phyloP scores from a whole-genome alignment of 2,888 invertebrate genomes.

The Drosophila prostipennis region DNA sequence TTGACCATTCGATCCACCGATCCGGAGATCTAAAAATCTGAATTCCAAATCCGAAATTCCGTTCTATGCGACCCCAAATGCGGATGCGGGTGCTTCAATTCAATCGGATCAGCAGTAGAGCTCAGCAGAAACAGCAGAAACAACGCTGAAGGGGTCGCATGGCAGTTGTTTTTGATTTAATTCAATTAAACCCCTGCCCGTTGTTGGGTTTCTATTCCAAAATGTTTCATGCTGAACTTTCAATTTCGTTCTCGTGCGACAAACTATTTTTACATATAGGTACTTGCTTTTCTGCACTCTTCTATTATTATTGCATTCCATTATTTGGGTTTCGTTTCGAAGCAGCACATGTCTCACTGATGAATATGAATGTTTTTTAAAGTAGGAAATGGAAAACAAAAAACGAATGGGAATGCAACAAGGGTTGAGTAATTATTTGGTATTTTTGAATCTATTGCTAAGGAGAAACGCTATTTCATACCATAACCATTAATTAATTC shows the following conservation, averaged over 20 bases:
- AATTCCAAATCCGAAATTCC: slow-evolving; percentile 3
- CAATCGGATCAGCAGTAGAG: slow-evolving; percentile 18
- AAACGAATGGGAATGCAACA: slow-evolving; percentile 11
- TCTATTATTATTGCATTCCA: slow-evolving; percentile 39
- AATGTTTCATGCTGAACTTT: slow-evolving; percentile 64
- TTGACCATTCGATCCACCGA: slow-evolving; percentile 32
- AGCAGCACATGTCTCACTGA: slow-evolving; percentile 56
- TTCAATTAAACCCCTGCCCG: slow-evolving; percentile 74
- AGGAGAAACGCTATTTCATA: neutral
- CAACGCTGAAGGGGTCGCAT: slow-evolving; percentile 11
- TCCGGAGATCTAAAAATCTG: slow-evolving; percentile 19
- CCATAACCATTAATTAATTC: too few species aligned
- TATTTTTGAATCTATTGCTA: neutral
- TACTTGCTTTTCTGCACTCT: slow-evolving; percentile 32
- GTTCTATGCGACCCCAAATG: slow-evolving; percentile 30
- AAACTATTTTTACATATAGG: slow-evolving; percentile 37
- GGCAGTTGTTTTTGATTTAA: slow-evolving; percentile 74
- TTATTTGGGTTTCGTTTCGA: slow-evolving; percentile 17
- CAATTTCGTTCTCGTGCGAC: slow-evolving; percentile 67
- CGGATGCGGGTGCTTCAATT: slow-evolving; percentile 42
- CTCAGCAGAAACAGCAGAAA: neutral
- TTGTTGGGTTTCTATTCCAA: slow-evolving; percentile 24
- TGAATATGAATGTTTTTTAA: slow-evolving; percentile 82
- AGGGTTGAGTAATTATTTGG: slow-evolving; percentile 10
- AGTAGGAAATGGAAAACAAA: slow-evolving; percentile 80